phyloP scores from a whole-genome alignment of 2,888 invertebrate species.

The Tipula vernalis region DNA sequence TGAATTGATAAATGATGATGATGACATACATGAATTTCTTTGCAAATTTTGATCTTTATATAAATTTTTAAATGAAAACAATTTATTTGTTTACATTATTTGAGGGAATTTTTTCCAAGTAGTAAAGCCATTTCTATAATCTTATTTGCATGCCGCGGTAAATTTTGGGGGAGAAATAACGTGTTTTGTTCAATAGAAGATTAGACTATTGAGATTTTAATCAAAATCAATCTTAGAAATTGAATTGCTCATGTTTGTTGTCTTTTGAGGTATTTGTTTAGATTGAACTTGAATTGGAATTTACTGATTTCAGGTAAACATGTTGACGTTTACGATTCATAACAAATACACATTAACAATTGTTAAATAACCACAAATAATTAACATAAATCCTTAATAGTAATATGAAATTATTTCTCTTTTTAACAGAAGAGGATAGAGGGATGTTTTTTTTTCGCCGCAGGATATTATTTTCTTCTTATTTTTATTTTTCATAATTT shows the following conservation, averaged over 20 bases:
- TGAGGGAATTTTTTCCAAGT: neutral
- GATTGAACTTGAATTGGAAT: neutral
- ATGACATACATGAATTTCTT: neutral
- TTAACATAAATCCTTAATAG: neutral
- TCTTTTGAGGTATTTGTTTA: neutral
- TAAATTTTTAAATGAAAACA: neutral
- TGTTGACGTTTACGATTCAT: neutral
- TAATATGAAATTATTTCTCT: neutral
- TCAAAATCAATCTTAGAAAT: neutral
- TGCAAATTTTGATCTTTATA: neutral
- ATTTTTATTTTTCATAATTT: neutral
- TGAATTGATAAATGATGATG: neutral
- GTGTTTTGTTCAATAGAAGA: neutral
- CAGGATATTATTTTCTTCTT: slow-evolving; percentile 8
- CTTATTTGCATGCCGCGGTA: neutral
- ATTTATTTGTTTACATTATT: neutral
- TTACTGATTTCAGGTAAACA: neutral
- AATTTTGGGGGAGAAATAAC: neutral
- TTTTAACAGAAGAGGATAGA: neutral
- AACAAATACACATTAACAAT: neutral
- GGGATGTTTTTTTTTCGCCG: neutral
- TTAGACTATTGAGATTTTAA: neutral
- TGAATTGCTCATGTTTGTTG: neutral
- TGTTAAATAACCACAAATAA: neutral
- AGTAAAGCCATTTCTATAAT: neutral